phyloP scores from a whole-genome alignment of 2,797 vertebrate genomes.

The Acanthopagrus latus region DNA sequence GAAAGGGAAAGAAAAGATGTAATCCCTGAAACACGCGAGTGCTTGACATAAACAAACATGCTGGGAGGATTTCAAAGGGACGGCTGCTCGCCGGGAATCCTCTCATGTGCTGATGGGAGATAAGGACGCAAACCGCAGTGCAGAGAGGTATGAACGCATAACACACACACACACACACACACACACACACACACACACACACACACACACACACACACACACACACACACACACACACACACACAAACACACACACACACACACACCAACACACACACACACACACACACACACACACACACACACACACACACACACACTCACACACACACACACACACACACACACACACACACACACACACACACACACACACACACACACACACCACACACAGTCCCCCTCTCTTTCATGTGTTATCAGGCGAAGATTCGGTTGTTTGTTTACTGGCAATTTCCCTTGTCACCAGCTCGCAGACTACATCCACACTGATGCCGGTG shows the following conservation, averaged over 20 bases:
- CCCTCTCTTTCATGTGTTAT: slow-evolving; percentile 64
- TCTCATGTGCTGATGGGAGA: slow-evolving; percentile 69
- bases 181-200: slow-evolving; percentile 68
- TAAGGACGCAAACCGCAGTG: slow-evolving; percentile 57
- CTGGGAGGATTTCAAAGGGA: slow-evolving; percentile 75
- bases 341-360: slow-evolving; percentile 64
- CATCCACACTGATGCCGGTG: slow-evolving; percentile 28
- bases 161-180: slow-evolving; percentile 66
- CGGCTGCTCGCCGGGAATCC: slow-evolving; percentile 58
- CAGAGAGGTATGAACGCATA: slow-evolving; percentile 54
- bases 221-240: slow-evolving; percentile 65
- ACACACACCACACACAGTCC: too few relatives aligned
- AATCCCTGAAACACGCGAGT: slow-evolving; percentile 78
- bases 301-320: slow-evolving; percentile 67
- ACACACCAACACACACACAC: too few relatives aligned
- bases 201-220: slow-evolving; percentile 67
- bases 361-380: slow-evolving; percentile 68
- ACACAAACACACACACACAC: slow-evolving; percentile 68
- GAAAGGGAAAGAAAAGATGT: slow-evolving; percentile 72
- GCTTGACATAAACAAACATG: slow-evolving; percentile 80
- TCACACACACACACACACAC: too few relatives aligned
- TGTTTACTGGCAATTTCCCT: slow-evolving; percentile 70
- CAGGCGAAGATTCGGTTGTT: slow-evolving; percentile 57
- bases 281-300: slow-evolving; percentile 69
- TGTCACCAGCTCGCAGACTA: slow-evolving; percentile 39